These are phyloP conservation scores for Neopelma chrysocephalum DNA, from an alignment of 2,797 vertebrate species.

Conservation along the genomic window DNA sequence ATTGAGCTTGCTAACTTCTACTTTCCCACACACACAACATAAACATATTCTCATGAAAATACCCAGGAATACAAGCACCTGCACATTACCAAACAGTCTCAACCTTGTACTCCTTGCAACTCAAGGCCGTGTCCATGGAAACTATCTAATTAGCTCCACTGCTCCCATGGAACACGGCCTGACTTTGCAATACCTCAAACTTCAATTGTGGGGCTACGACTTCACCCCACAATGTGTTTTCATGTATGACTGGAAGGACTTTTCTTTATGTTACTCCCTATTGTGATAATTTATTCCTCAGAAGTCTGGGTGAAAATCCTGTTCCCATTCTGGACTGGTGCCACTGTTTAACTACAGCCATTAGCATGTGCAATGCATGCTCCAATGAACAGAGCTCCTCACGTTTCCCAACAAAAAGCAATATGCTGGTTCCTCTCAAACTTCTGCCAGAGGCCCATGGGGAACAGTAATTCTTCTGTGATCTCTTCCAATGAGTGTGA, in stretches of 20 bases:
- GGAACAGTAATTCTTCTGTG: not conserved
- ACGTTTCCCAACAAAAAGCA: accelerated
- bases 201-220: too few species aligned
- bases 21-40: too few species aligned
- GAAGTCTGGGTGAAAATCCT: not conserved
- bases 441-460: not conserved
- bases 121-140: too few species aligned
- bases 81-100: too few species aligned
- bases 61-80: too few species aligned
- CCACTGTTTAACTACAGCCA: not conserved
- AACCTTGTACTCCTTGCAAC: too few species aligned
- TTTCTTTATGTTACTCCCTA: not conserved
- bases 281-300: not conserved
- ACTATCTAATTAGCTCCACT: too few species aligned
- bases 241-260: not conserved
- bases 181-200: too few species aligned
- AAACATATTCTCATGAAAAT: too few species aligned
- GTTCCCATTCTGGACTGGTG: not conserved
- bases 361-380: accelerated
- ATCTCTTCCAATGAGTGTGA: not conserved
- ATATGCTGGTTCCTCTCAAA: not conserved
- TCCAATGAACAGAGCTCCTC: not conserved
- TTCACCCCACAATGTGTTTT: too few species aligned
- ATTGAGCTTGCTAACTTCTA: too few species aligned
- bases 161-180: too few species aligned